Percentiles rank a stretch among this genome's conserved stretches.
phyloP scores from a whole-genome alignment of 2,888 invertebrate genomes.

The Mystacides longicornis region DNA sequence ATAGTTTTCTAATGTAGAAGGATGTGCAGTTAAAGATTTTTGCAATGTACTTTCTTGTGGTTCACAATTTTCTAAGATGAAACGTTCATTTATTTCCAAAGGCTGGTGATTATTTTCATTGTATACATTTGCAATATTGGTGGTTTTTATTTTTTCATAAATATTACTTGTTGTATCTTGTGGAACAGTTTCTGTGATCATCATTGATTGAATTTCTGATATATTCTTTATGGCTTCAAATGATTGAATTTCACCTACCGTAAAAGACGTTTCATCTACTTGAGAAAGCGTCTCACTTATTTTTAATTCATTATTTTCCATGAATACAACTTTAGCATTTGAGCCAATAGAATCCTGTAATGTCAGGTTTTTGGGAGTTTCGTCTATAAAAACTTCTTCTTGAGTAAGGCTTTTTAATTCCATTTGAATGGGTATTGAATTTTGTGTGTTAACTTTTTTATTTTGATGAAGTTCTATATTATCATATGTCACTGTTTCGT shows the following conservation, averaged over 20 bases:
- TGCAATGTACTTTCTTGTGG: not conserved
- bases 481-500: slow-evolving; percentile 15
- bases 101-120: slow-evolving; percentile 19
- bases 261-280: not conserved
- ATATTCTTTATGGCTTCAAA: not conserved
- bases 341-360: not conserved
- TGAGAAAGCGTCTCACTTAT: not conserved
- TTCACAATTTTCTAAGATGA: slow-evolving; percentile 1
- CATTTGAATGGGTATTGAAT: slow-evolving; percentile 9
- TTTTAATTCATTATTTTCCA: not conserved
- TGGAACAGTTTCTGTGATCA: slow-evolving; percentile 27
- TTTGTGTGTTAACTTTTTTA: not conserved
- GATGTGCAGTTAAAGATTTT: slow-evolving; percentile 1
- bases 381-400: not conserved
- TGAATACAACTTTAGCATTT: slow-evolving; percentile 1
- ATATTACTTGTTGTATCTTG: slow-evolving; percentile 8
- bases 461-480: slow-evolving; percentile 3
- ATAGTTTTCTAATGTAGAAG: slow-evolving; percentile 26
- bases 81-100: slow-evolving; percentile 5
- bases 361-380: not conserved
- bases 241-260: not conserved
- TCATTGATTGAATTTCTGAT: slow-evolving; percentile 25
- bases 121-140: slow-evolving; percentile 6
- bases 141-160: not conserved
- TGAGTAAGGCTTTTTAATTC: slow-evolving; percentile 12